phyloP scores from a whole-genome alignment of 2,797 vertebrate species.

The Acanthopagrus latus region DNA sequence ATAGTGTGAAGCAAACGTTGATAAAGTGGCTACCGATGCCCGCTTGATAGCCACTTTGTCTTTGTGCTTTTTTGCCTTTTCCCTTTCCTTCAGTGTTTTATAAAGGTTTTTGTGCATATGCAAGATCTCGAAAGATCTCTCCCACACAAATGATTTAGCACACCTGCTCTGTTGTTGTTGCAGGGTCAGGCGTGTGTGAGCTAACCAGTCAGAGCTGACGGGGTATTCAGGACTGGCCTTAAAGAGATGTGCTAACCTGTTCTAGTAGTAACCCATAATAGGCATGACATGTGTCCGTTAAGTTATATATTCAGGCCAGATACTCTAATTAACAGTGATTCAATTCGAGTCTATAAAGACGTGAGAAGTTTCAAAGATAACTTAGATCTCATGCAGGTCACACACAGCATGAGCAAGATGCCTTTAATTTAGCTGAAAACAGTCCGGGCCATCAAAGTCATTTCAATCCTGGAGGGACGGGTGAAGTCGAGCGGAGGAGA shows the following conservation, averaged over 20 bases:
- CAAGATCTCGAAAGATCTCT: too few species aligned
- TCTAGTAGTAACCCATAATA: too few species aligned
- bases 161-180: too few species aligned
- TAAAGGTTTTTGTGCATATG: too few species aligned
- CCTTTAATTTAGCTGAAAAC: conserved; percentile 39
- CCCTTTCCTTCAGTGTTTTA: too few species aligned
- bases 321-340: not conserved
- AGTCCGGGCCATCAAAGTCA: conserved; percentile 34
- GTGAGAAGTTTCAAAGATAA: not conserved
- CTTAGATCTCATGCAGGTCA: not conserved
- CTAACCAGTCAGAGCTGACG: too few species aligned
- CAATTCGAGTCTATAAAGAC: not conserved
- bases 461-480: conserved; percentile 39
- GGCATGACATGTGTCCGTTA: not conserved
- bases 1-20: not conserved
- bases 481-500: conserved; percentile 30
- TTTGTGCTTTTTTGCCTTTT: too few species aligned
- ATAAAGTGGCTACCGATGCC: not conserved
- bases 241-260: too few species aligned
- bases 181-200: too few species aligned
- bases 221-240: too few species aligned
- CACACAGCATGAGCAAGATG: not conserved
- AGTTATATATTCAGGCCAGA: not conserved
- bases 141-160: too few species aligned
- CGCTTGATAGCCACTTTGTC: not conserved